These are phyloP conservation scores for Agraylea sexmaculata DNA, from an alignment of 1,140 invertebrate genomes.

Conservation along the genomic window DNA sequence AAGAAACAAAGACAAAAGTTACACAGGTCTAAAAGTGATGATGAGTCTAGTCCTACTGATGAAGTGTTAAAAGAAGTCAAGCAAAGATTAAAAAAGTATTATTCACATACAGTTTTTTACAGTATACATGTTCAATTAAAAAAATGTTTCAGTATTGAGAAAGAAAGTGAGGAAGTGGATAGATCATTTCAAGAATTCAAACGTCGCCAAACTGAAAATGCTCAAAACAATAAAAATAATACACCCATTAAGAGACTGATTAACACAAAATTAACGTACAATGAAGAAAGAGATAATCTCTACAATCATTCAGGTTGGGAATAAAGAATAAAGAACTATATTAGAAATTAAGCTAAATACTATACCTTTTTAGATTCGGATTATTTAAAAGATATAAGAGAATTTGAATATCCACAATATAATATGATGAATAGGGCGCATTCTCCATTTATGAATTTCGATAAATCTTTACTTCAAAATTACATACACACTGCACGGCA, in stretches of 20 bases:
- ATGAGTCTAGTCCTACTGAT: conserved; percentile 21
- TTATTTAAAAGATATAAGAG: neutral
- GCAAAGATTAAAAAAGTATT: conserved; percentile 22
- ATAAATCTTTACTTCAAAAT: conserved; percentile 17
- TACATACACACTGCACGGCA: conserved; percentile 13
- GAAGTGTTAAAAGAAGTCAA: conserved; percentile 26
- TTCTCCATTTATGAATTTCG: conserved; percentile 15
- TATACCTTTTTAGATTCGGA: neutral
- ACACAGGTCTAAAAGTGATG: conserved; percentile 7
- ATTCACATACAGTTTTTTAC: neutral
- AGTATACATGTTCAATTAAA: neutral
- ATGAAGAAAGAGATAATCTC: conserved; percentile 1
- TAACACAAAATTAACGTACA: no score
- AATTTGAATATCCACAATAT: conserved; percentile 4
- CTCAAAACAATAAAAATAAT: conserved; percentile 3
- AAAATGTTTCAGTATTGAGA: conserved; percentile 23
- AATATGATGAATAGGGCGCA: conserved; percentile 12
- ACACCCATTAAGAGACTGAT: neutral
- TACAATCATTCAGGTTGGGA: neutral
- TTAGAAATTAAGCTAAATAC: neutral
- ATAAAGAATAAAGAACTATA: neutral
- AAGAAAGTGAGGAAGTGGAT: conserved; percentile 29
- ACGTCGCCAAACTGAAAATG: conserved; percentile 6
- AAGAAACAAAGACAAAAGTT: neutral
- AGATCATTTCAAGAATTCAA: conserved; percentile 18